A percentile compares a stretch with the other conserved stretches of the same genome.
Evolutionary conservation across 2,888 invertebrate species (phyloP).

Genomic region (Spilosoma lubricipeda): DNA sequence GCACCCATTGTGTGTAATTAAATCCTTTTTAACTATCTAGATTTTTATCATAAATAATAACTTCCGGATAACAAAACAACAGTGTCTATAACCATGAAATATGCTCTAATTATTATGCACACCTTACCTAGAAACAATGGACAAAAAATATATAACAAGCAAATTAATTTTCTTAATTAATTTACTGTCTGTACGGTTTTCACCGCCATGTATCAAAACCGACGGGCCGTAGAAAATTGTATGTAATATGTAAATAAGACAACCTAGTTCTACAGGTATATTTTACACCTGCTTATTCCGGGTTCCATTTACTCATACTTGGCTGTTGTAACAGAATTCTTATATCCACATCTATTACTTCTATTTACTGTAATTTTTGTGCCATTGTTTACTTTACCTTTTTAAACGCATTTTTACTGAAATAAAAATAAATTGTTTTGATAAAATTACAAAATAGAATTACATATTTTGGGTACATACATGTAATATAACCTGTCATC

Average conservation of each 20-base stretch:
- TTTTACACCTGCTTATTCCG: slow-evolving; percentile 20
- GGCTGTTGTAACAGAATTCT: background rate
- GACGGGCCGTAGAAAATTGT: slow-evolving; percentile 40
- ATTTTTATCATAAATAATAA: slow-evolving; percentile 16
- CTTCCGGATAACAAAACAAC: slow-evolving; percentile 1
- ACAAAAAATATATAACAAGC: slow-evolving; percentile 24
- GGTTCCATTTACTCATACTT: slow-evolving; percentile 3
- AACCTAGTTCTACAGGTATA: slow-evolving; percentile 26
- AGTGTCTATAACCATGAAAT: slow-evolving; percentile 12
- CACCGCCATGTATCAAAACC: slow-evolving; percentile 43
- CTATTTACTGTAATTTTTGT: background rate
- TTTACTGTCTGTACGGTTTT: slow-evolving; percentile 36
- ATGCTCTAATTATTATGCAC: slow-evolving; percentile 24
- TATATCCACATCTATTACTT: background rate
- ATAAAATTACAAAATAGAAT: too few relatives aligned
- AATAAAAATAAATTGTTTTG: too few relatives aligned
- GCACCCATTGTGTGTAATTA: background rate
- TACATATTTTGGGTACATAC: too few relatives aligned
- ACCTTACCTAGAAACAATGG: slow-evolving; percentile 24
- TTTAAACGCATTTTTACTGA: too few relatives aligned
- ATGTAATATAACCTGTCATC: too few relatives aligned
- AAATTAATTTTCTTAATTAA: slow-evolving; percentile 35
- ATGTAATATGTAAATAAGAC: slow-evolving; percentile 49
- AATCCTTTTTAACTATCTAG: background rate
- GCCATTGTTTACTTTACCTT: background rate